Evolutionary conservation across 1,140 invertebrate genomes (phyloP).

Genomic region (Harpegnathos saltator): DNA sequence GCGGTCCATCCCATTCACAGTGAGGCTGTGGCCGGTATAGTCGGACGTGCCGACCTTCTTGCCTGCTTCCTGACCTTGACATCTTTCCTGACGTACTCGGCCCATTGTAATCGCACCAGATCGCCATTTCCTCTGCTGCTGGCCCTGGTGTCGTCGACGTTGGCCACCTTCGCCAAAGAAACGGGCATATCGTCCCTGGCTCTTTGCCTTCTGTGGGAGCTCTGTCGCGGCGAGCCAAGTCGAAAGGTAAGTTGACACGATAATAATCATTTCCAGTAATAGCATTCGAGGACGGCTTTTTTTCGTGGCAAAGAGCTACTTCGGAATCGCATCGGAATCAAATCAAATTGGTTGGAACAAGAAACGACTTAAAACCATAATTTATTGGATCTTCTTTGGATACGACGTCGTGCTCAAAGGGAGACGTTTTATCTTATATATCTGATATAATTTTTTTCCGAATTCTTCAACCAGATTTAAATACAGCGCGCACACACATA

Average conservation of each 20-base stretch:
- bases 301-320: not conserved
- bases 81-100: conserved; percentile 93
- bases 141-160: conserved; percentile 81
- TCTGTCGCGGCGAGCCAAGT: conserved; percentile 85
- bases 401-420: not conserved
- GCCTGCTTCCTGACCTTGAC: conserved; percentile 96
- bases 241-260: conserved; percentile 72
- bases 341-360: not conserved
- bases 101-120: conserved; percentile 85
- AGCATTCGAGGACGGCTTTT: not conserved
- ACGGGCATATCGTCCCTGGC: conserved; percentile 96
- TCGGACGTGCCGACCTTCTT: conserved; percentile 97
- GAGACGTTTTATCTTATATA: not conserved
- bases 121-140: conserved; percentile 80
- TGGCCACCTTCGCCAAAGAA: conserved; percentile 95
- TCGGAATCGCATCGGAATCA: not conserved
- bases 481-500: too few relatives aligned
- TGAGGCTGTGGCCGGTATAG: conserved; percentile 98
- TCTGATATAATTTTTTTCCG: too few relatives aligned
- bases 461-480: too few relatives aligned
- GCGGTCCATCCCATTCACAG: conserved; percentile 98
- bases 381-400: not conserved
- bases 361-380: not conserved
- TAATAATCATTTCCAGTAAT: conserved; percentile 11
- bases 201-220: conserved; percentile 94